Evolutionary conservation across 2,113 vertebrate species (phyloP).

Genomic region (Prunella fulvescens): DNA sequence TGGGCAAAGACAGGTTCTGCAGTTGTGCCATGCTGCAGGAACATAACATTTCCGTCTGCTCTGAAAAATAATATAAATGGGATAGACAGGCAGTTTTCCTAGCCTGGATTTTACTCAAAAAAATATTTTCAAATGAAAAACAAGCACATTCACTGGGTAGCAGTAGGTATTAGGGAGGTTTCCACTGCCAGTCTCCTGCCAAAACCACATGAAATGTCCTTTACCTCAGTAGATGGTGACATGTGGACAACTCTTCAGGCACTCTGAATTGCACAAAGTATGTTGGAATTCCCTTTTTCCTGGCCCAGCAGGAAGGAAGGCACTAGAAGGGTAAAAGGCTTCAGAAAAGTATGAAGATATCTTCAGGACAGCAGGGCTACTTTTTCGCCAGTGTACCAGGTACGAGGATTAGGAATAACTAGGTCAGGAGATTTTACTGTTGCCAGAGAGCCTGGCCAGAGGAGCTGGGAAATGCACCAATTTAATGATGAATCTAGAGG

Average conservation of each 20-base stretch:
- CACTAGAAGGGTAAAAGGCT: neutral
- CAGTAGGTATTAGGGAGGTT: constrained; percentile 27
- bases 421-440: neutral
- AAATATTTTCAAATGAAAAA: constrained; percentile 42
- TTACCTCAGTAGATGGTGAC: neutral
- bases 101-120: constrained; percentile 31
- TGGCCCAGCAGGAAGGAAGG: neutral
- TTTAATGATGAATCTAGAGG: constrained; percentile 21
- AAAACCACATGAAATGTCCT: constrained; percentile 34
- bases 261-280: neutral
- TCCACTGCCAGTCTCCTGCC: neutral
- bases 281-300: neutral
- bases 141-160: constrained; percentile 12
- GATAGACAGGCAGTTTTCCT: constrained; percentile 19
- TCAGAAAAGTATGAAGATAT: neutral
- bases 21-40: neutral
- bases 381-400: neutral
- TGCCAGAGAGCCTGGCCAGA: constrained; percentile 25
- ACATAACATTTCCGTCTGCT: constrained; percentile 16
- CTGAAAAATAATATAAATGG: constrained; percentile 28
- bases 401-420: neutral
- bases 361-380: neutral
- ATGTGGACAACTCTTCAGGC: neutral
- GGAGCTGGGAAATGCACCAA: constrained; percentile 31
- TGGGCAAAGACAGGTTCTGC: neutral